Conservation (phyloP, 2,113 vertebrate genomes). For the Corythaixoides concolor region DNA sequence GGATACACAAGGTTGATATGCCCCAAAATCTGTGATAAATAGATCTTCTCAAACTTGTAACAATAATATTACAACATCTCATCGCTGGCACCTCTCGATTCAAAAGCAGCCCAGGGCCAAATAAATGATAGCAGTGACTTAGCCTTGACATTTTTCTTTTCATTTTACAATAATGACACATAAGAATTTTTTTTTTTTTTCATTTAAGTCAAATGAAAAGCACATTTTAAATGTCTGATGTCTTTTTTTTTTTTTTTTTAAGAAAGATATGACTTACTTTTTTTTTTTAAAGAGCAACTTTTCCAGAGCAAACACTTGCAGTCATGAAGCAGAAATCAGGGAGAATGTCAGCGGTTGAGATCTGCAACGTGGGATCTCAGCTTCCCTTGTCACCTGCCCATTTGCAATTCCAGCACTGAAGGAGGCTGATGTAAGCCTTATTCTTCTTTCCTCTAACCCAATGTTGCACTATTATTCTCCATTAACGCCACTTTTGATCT, state of each 20-base stretch:
- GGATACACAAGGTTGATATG: neutral
- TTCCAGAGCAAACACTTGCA: neutral
- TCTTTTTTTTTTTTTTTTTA: neutral
- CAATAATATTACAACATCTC: neutral
- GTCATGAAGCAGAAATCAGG: neutral
- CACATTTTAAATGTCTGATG: neutral
- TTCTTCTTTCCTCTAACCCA: neutral
- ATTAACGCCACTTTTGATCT: neutral
- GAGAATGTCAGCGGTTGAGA: neutral
- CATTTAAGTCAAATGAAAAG: constrained; percentile 41
- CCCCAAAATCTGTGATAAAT: neutral
- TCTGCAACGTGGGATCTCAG: neutral
- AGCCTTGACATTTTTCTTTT: constrained; percentile 46
- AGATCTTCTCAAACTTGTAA: neutral
- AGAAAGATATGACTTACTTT: neutral
- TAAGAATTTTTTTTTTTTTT: neutral
- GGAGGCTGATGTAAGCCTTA: neutral
- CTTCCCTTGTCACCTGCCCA: neutral
- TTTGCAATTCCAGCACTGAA: neutral
- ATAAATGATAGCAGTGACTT: constrained; percentile 22
- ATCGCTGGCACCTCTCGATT: neutral
- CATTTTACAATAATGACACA: constrained; percentile 13
- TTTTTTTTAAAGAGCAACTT: neutral
- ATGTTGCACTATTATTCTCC: neutral
- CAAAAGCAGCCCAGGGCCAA: neutral